A percentile compares a stretch with the other conserved stretches of the same genome.
These are phyloP conservation scores for Datnioides undecimradiatus DNA, from an alignment of 2,113 vertebrate genomes.

Conservation along the genomic window DNA sequence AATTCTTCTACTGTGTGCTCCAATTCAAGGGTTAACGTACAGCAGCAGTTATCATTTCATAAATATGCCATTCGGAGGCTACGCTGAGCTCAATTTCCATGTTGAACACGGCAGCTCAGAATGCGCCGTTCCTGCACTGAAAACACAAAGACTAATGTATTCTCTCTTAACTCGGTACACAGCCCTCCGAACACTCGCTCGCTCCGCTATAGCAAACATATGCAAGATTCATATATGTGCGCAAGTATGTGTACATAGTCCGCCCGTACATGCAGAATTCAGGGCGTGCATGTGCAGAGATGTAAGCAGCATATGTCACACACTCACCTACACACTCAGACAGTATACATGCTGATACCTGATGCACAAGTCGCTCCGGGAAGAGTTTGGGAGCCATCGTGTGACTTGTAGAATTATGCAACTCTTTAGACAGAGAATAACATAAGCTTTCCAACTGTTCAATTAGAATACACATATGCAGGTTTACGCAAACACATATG, in stretches of 20 bases:
- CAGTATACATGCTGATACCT: background rate
- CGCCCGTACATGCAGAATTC: background rate
- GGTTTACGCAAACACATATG: background rate
- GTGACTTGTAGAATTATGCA: too few relatives aligned
- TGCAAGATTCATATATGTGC: background rate
- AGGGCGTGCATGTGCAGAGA: background rate
- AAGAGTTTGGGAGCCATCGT: background rate
- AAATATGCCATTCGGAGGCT: conserved; percentile 27
- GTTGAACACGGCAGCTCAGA: conserved; percentile 44
- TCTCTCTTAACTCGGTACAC: conserved; percentile 43
- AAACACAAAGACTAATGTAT: conserved; percentile 48
- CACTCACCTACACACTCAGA: background rate
- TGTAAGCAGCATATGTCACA: background rate
- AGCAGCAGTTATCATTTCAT: conserved; percentile 37
- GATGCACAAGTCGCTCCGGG: background rate
- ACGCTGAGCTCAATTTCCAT: conserved; percentile 29
- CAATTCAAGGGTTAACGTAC: conserved; percentile 18
- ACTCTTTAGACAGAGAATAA: too few relatives aligned
- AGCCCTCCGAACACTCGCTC: background rate
- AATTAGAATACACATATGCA: background rate
- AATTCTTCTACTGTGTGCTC: background rate
- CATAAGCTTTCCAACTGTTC: too few relatives aligned
- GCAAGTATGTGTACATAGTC: background rate
- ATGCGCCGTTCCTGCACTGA: conserved; percentile 37
- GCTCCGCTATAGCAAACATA: background rate